A percentile compares a stretch with the other conserved stretches of the same genome.
Conservation (phyloP, 2,888 invertebrate genomes). For the Leptinotarsa tumamoca region DNA sequence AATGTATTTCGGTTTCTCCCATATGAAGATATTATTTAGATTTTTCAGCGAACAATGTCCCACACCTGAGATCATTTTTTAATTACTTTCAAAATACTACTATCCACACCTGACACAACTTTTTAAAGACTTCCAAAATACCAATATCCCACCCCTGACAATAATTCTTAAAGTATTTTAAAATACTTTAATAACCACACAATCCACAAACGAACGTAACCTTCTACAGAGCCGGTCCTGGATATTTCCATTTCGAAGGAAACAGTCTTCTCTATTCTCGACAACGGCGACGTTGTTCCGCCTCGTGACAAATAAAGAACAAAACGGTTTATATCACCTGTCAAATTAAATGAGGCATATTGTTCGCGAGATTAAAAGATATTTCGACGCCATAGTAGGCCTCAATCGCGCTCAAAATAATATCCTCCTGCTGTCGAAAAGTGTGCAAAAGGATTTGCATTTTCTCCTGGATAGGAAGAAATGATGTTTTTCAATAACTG, state of each 20-base stretch:
- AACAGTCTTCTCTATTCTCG: slow-evolving; percentile 21
- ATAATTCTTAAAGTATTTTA: no score
- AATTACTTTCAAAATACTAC: no score
- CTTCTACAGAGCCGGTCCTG: neutral
- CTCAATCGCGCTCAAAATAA: slow-evolving; percentile 16
- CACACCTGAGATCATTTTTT: no score
- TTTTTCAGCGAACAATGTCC: no score
- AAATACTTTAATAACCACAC: no score
- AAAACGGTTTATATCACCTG: slow-evolving; percentile 44
- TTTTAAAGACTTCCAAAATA: no score
- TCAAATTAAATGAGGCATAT: slow-evolving; percentile 43
- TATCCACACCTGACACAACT: no score
- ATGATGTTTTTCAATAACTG: neutral
- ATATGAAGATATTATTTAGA: no score
- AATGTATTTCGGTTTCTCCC: no score
- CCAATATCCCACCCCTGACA: no score
- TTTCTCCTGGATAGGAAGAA: neutral
- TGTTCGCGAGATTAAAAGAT: slow-evolving; percentile 37
- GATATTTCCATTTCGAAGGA: slow-evolving; percentile 7
- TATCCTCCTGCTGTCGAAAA: neutral
- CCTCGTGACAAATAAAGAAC: slow-evolving; percentile 39
- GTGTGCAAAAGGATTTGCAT: neutral
- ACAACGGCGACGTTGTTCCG: slow-evolving; percentile 23
- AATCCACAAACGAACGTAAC: neutral
- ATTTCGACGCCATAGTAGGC: slow-evolving; percentile 27